phyloP scores from a whole-genome alignment of 2,888 invertebrate species.

The Apamea monoglypha region DNA sequence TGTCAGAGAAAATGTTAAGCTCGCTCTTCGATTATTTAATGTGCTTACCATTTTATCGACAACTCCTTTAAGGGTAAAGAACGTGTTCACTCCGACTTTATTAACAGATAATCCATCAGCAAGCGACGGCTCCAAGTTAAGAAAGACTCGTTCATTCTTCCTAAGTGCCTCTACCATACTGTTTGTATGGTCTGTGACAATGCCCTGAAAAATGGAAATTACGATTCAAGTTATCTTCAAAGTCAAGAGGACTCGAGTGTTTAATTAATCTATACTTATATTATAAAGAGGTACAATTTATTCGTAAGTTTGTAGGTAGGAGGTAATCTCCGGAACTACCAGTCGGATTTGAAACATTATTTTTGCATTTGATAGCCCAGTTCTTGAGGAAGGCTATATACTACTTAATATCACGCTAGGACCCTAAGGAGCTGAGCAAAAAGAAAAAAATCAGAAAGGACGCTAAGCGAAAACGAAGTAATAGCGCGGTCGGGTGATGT shows the following conservation, averaged over 20 bases:
- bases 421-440: no score
- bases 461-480: no score
- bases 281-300: no score
- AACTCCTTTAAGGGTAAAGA: conserved; percentile 81
- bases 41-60: conserved; percentile 85
- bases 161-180: conserved; percentile 87
- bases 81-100: conserved; percentile 84
- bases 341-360: no score
- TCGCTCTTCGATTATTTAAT: background rate
- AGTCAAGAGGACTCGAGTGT: background rate
- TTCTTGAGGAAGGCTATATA: no score
- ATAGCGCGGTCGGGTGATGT: no score
- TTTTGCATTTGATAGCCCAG: no score
- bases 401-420: no score
- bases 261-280: background rate
- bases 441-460: no score
- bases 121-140: conserved; percentile 92
- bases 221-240: background rate
- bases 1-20: background rate
- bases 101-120: conserved; percentile 94
- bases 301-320: no score
- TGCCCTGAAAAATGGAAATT: conserved; percentile 72
- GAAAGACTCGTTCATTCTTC: conserved; percentile 93
- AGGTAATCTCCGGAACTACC: no score
- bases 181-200: conserved; percentile 83